Conservation (phyloP, 2,888 invertebrate species). For the Drosophila parthenogenetica region DNA sequence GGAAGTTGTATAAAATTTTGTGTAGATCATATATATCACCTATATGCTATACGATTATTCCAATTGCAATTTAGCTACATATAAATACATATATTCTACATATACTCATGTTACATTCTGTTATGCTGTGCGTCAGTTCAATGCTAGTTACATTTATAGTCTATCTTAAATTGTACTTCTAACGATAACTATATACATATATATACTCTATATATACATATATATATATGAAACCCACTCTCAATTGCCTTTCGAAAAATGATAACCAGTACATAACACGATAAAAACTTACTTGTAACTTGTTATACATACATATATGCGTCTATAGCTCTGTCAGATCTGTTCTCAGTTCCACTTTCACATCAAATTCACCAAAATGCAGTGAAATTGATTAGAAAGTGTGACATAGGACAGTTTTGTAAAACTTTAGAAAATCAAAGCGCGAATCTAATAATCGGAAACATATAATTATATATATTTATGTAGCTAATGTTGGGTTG, state of each 20-base stretch:
- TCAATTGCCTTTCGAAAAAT: slow-evolving; percentile 72
- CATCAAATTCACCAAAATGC: not conserved
- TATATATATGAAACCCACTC: slow-evolving; percentile 52
- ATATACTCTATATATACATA: slow-evolving; percentile 31
- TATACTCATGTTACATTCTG: slow-evolving; percentile 48
- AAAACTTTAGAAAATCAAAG: slow-evolving; percentile 23
- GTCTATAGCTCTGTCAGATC: slow-evolving; percentile 43
- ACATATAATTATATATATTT: slow-evolving; percentile 50
- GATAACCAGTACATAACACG: slow-evolving; percentile 55
- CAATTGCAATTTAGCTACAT: slow-evolving; percentile 32
- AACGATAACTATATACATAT: slow-evolving; percentile 14
- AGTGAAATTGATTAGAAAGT: not conserved
- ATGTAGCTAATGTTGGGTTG: slow-evolving; percentile 77
- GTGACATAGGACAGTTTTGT: not conserved
- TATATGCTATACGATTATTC: slow-evolving; percentile 21
- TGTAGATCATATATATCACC: slow-evolving; percentile 10
- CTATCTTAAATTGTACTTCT: slow-evolving; percentile 39
- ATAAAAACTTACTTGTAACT: slow-evolving; percentile 65
- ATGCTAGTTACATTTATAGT: slow-evolving; percentile 66
- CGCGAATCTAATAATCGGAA: slow-evolving; percentile 10
- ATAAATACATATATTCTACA: slow-evolving; percentile 33
- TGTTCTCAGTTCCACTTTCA: slow-evolving; percentile 5
- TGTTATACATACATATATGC: slow-evolving; percentile 67
- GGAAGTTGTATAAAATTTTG: slow-evolving; percentile 42
- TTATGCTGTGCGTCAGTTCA: slow-evolving; percentile 71